Percentiles rank a stretch among this genome's conserved stretches.
Evolutionary conservation across 2,797 vertebrate genomes (phyloP).

Genomic region (Gadopsis marmoratus): DNA sequence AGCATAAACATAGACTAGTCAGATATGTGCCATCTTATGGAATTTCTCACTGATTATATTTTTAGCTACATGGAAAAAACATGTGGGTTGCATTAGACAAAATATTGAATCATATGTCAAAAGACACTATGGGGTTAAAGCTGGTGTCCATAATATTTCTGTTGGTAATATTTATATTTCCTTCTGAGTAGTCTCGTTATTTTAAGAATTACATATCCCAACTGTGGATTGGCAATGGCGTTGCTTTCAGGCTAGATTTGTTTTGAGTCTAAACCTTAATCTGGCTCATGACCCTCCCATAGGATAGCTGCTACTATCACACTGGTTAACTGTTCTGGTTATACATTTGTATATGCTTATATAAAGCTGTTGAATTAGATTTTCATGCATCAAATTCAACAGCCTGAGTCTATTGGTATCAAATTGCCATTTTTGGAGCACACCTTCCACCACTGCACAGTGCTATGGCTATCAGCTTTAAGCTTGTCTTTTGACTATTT

Average conservation of each 20-base stretch:
- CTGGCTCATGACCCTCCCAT: background rate
- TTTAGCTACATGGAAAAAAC: conserved; percentile 78
- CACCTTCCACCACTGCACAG: background rate
- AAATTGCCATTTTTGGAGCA: background rate
- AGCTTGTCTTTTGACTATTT: conserved; percentile 49
- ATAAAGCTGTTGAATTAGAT: background rate
- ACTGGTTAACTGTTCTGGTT: background rate
- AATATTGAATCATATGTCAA: conserved; percentile 41
- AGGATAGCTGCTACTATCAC: background rate
- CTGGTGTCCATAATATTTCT: conserved; percentile 54
- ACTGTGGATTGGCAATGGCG: background rate
- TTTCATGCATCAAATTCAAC: conserved; percentile 5
- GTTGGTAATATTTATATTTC: background rate
- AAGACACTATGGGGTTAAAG: conserved; percentile 50
- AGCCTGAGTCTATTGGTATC: background rate
- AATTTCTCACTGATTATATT: conserved; percentile 78
- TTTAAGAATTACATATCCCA: background rate
- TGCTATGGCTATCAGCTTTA: conserved; percentile 64
- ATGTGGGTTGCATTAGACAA: conserved; percentile 77
- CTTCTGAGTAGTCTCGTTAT: background rate
- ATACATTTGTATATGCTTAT: background rate
- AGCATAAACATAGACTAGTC: background rate
- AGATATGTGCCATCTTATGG: conserved; percentile 88
- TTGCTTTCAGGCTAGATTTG: background rate
- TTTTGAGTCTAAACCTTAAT: background rate